Conservation (phyloP, 2,797 vertebrate species). For the Hafferia zeledoni region DNA sequence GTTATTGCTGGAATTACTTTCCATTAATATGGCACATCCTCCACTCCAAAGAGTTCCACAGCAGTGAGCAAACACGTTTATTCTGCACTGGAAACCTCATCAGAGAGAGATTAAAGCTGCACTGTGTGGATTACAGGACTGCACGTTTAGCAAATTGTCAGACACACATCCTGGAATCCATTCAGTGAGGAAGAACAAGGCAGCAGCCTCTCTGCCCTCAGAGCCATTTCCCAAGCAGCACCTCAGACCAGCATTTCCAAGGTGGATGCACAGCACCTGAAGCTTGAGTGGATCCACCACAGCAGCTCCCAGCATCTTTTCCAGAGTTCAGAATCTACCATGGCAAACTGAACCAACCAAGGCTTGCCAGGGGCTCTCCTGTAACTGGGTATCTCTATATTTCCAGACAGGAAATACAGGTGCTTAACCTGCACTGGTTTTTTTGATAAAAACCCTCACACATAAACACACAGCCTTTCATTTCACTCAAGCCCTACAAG, state of each 20-base stretch:
- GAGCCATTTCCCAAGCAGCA: background rate
- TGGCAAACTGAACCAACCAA: background rate
- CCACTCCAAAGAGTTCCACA: background rate
- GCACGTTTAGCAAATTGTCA: background rate
- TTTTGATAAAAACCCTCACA: background rate
- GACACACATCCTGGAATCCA: background rate
- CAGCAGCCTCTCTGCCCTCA: background rate
- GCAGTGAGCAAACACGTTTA: background rate
- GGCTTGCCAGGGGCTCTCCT: background rate
- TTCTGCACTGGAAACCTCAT: background rate
- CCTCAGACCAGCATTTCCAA: background rate
- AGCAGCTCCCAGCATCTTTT: background rate
- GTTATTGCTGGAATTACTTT: background rate
- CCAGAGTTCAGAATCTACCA: background rate
- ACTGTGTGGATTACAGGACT: background rate
- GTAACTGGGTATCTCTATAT: background rate
- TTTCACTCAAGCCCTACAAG: background rate
- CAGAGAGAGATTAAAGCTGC: background rate
- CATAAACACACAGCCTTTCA: background rate
- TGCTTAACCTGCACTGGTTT: background rate
- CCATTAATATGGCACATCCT: accelerated
- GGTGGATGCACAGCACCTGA: accelerated
- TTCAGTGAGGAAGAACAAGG: background rate
- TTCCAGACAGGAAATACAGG: background rate
- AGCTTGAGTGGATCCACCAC: accelerated